Conservation (phyloP, 2,797 vertebrate species). For the Cyprinella venusta region DNA sequence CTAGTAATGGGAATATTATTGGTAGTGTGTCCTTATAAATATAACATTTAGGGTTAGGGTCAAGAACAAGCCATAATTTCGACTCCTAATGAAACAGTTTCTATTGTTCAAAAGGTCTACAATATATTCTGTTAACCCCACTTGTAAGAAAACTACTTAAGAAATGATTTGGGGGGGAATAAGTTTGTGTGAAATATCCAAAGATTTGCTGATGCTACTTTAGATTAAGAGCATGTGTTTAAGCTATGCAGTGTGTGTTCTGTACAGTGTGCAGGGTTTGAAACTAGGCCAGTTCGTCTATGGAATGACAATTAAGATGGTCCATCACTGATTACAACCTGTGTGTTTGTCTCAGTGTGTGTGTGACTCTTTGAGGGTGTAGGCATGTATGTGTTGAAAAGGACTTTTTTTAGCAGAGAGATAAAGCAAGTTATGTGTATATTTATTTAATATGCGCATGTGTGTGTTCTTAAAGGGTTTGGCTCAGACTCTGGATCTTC, state of each 20-base stretch:
- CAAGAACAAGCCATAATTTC: neutral
- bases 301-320: constrained; percentile 91
- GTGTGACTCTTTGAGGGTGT: constrained; percentile 14
- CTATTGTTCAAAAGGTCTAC: neutral
- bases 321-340: constrained; percentile 74
- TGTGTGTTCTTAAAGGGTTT: constrained; percentile 50
- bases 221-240: neutral
- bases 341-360: constrained; percentile 53
- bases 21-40: neutral
- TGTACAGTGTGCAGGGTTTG: constrained; percentile 70
- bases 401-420: neutral
- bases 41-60: neutral
- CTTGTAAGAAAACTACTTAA: neutral
- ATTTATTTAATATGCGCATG: neutral
- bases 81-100: neutral
- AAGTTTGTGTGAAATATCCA: neutral
- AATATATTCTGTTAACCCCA: neutral
- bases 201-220: neutral
- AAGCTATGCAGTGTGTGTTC: constrained; percentile 51
- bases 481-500: constrained; percentile 64
- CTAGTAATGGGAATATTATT: neutral
- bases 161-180: neutral
- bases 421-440: neutral
- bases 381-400: neutral
- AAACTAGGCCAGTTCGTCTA: constrained; percentile 91